phyloP scores from a whole-genome alignment of 2,888 invertebrate species.

The Tipula helvola region DNA sequence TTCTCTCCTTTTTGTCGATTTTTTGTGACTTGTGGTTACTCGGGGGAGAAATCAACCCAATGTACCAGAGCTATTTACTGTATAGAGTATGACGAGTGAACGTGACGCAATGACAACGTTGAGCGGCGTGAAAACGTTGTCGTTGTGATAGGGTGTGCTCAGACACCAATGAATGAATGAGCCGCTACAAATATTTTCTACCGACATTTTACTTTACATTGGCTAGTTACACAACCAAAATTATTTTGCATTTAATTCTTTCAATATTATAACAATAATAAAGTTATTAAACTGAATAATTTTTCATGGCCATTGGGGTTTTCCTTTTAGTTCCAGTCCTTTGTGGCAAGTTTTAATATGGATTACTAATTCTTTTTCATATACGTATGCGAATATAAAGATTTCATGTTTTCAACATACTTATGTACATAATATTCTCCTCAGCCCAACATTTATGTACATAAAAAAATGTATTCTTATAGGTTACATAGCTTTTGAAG shows the following conservation, averaged over 20 bases:
- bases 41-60: too few species aligned
- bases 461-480: background rate
- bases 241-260: background rate
- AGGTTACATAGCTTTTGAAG: background rate
- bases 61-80: too few species aligned
- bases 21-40: too few species aligned
- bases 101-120: too few species aligned
- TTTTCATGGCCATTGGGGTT: background rate
- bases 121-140: too few species aligned
- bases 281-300: background rate
- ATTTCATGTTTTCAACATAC: background rate
- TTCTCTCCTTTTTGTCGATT: too few species aligned
- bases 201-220: too few species aligned
- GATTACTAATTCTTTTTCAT: background rate
- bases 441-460: background rate
- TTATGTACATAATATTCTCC: background rate
- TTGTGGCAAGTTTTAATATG: background rate
- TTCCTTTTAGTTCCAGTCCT: background rate
- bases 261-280: background rate
- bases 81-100: too few species aligned
- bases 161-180: too few species aligned
- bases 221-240: too few species aligned
- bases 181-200: too few species aligned
- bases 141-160: too few species aligned
- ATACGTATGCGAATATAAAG: background rate